Evolutionary conservation across 2,888 invertebrate species (phyloP).

Genomic region (Noctua comes): DNA sequence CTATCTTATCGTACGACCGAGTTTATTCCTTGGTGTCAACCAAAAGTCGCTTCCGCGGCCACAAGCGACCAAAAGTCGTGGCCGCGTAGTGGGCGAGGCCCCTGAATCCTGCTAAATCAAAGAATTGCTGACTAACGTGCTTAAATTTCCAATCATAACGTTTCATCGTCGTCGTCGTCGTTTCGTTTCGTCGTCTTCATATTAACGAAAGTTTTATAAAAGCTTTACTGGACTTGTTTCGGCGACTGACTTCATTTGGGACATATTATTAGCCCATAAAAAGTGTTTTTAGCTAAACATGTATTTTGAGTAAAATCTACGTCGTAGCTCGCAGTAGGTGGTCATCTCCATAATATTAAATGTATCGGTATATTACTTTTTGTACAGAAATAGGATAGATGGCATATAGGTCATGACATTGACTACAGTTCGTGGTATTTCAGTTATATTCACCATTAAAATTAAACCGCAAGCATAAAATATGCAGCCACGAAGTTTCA

Average conservation of each 20-base stretch:
- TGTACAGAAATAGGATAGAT: constrained; percentile 2
- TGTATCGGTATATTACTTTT: constrained; percentile 22
- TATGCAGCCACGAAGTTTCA: constrained; percentile 49
- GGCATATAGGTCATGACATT: constrained; percentile 33
- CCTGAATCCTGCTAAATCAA: background rate
- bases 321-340: constrained; percentile 23
- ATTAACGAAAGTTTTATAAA: background rate
- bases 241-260: constrained; percentile 4
- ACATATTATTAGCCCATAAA: constrained; percentile 36
- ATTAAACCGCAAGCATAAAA: constrained; percentile 22
- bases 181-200: too few relatives aligned
- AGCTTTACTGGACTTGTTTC: constrained; percentile 1
- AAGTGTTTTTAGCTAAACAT: constrained; percentile 12
- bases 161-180: too few relatives aligned
- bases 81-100: background rate
- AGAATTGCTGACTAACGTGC: background rate
- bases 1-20: background rate
- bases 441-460: constrained; percentile 14
- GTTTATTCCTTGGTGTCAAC: background rate
- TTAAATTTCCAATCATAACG: background rate
- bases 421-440: background rate
- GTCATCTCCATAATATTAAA: constrained; percentile 20
- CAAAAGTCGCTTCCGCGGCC: background rate
- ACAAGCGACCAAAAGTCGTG: background rate
- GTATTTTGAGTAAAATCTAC: constrained; percentile 26